These are phyloP conservation scores for Ophion obscuratus DNA, from an alignment of 2,888 invertebrate genomes.

Conservation along the genomic window DNA sequence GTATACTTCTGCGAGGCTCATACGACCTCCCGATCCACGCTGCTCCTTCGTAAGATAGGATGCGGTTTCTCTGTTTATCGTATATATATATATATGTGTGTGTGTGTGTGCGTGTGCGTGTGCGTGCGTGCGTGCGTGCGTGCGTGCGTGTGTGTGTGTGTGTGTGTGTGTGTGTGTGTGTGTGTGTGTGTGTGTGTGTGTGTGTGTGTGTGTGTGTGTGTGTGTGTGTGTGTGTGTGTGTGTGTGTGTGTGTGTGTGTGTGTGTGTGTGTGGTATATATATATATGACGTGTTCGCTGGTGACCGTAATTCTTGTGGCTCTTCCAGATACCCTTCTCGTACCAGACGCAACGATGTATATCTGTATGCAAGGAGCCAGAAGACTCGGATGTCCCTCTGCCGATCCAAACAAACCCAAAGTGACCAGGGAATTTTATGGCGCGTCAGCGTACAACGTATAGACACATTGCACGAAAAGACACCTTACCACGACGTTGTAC, in stretches of 20 bases:
- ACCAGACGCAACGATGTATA: slow-evolving; percentile 2
- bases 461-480: background rate
- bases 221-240: too few species aligned
- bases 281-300: slow-evolving; percentile 42
- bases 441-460: slow-evolving; percentile 9
- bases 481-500: background rate
- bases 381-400: slow-evolving; percentile 22
- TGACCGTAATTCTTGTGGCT: slow-evolving; percentile 61
- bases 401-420: slow-evolving; percentile 39
- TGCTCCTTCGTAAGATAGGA: slow-evolving; percentile 55
- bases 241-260: too few species aligned
- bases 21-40: slow-evolving; percentile 39
- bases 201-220: too few species aligned
- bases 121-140: too few species aligned
- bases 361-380: background rate
- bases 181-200: too few species aligned
- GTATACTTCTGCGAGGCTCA: slow-evolving; percentile 45
- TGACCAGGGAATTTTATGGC: slow-evolving; percentile 58
- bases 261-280: too few species aligned
- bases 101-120: too few species aligned
- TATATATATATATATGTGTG: slow-evolving; percentile 41
- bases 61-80: slow-evolving; percentile 59
- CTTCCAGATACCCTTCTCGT: slow-evolving; percentile 26
- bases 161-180: too few species aligned
- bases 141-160: too few species aligned